These are phyloP conservation scores for Lepus americanus DNA, from an alignment of 2,113 vertebrate genomes.

Conservation along the genomic window DNA sequence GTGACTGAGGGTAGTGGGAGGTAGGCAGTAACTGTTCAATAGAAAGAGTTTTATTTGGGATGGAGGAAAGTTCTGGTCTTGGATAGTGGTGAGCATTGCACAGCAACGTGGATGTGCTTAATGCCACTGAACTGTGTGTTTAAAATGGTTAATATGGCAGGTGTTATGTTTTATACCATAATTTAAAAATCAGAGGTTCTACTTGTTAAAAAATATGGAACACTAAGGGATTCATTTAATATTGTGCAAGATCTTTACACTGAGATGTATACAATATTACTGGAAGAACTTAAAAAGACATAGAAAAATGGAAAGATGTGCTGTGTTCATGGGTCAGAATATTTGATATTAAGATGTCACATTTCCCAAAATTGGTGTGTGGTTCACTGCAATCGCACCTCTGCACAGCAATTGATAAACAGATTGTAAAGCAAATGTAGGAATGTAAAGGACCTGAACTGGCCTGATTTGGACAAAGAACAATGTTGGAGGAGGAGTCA, in stretches of 20 bases:
- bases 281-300: too few relatives aligned
- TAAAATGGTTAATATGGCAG: neutral
- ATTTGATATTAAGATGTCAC: neutral
- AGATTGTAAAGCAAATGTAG: neutral
- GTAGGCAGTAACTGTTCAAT: neutral
- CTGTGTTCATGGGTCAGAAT: neutral
- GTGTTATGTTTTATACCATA: neutral
- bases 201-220: neutral
- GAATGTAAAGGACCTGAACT: neutral
- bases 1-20: neutral
- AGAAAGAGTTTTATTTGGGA: neutral
- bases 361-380: neutral
- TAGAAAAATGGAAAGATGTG: too few relatives aligned
- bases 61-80: neutral
- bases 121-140: too few relatives aligned
- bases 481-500: neutral
- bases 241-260: neutral
- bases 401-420: neutral
- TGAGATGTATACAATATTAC: neutral
- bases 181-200: slow-evolving; percentile 10
- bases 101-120: neutral
- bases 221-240: neutral
- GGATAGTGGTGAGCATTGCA: neutral
- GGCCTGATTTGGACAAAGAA: neutral
- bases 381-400: neutral